Percentiles rank a stretch among this genome's conserved stretches.
These are phyloP conservation scores for Nebria salina DNA, from an alignment of 2,888 invertebrate species.

Conservation along the genomic window DNA sequence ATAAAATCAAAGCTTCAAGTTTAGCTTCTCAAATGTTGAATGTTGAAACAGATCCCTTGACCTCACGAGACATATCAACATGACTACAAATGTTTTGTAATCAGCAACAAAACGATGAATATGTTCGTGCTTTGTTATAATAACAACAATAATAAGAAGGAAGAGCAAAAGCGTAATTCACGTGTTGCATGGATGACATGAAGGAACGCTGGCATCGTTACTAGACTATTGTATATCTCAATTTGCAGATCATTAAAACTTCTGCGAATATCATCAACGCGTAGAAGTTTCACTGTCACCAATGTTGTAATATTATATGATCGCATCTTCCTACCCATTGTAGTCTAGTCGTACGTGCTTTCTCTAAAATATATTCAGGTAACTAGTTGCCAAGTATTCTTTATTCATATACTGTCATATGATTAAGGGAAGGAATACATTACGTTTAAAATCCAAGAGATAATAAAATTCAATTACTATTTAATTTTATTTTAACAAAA, in stretches of 20 bases:
- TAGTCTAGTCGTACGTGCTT: background rate
- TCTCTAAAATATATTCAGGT: background rate
- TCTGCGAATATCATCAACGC: background rate
- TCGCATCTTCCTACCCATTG: background rate
- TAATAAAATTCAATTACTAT: too few relatives aligned
- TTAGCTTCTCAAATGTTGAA: too few relatives aligned
- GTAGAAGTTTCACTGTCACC: background rate
- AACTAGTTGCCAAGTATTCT: background rate
- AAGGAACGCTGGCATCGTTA: slow-evolving; percentile 8
- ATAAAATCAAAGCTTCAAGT: too few relatives aligned
- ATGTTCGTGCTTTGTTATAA: background rate
- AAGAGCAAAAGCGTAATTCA: slow-evolving; percentile 3
- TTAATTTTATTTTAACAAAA: too few relatives aligned
- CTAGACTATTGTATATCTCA: slow-evolving; percentile 40
- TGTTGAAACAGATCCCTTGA: too few relatives aligned
- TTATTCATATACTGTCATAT: background rate
- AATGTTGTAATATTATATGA: background rate
- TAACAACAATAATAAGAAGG: background rate
- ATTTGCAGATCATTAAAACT: slow-evolving; percentile 46
- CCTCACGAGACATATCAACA: too few relatives aligned
- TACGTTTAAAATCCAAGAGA: too few relatives aligned
- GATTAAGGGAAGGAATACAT: too few relatives aligned
- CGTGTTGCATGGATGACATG: slow-evolving; percentile 4
- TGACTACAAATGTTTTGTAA: too few relatives aligned
- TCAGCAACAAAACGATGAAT: too few relatives aligned